These are phyloP conservation scores for Macroglossus sobrinus DNA, from an alignment of 2,113 vertebrate species.

Conservation along the genomic window DNA sequence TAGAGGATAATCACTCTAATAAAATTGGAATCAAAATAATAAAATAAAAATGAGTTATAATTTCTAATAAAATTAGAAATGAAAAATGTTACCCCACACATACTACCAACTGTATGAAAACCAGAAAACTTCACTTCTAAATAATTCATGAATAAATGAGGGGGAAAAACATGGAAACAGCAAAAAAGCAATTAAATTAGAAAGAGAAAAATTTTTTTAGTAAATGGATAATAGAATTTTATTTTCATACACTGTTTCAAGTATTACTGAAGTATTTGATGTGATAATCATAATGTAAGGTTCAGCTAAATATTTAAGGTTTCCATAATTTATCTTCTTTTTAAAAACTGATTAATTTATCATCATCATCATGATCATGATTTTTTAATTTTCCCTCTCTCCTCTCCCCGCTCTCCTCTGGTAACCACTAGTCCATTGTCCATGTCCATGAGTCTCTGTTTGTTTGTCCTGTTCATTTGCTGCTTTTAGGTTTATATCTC, in stretches of 20 bases:
- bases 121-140: slow-evolving; percentile 35
- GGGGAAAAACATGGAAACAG: neutral
- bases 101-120: neutral
- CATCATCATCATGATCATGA: too few species aligned
- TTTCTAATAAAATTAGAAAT: slow-evolving; percentile 31
- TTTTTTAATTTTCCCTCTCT: too few species aligned
- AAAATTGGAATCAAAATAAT: slow-evolving; percentile 2
- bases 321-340: neutral
- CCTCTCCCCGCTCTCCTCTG: too few species aligned
- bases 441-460: too few species aligned
- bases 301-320: neutral
- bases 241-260: neutral
- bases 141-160: slow-evolving; percentile 8
- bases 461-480: too few species aligned
- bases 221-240: neutral
- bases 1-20: neutral
- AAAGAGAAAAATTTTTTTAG: neutral
- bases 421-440: too few species aligned
- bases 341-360: too few species aligned
- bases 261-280: neutral
- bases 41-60: neutral
- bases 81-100: neutral
- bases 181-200: neutral
- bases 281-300: neutral
- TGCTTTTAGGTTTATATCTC: too few species aligned